Evolutionary conservation across 2,888 invertebrate species (phyloP).

Genomic region (Drosophila flavopinicola): DNA sequence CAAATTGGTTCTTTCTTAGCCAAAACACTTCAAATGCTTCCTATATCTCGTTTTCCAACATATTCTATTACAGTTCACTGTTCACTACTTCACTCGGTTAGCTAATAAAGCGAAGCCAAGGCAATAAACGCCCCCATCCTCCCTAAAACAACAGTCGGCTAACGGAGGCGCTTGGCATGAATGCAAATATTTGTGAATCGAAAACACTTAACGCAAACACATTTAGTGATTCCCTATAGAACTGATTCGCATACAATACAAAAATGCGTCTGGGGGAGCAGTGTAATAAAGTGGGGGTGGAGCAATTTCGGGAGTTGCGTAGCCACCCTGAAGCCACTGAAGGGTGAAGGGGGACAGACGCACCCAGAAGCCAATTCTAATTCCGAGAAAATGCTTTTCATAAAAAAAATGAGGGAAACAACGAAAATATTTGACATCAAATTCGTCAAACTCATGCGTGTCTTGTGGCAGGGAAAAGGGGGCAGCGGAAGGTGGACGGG

Average conservation of each 20-base stretch:
- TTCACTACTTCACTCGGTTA: conserved; percentile 9
- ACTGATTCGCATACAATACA: conserved; percentile 46
- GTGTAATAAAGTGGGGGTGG: background rate
- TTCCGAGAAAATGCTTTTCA: conserved; percentile 74
- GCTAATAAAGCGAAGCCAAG: conserved; percentile 46
- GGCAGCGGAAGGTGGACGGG: conserved; percentile 16
- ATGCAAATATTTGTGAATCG: conserved; percentile 82
- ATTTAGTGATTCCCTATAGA: conserved; percentile 64
- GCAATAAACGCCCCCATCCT: conserved; percentile 30
- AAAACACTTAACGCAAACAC: conserved; percentile 77
- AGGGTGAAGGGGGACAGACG: conserved; percentile 9
- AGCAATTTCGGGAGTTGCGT: conserved; percentile 6
- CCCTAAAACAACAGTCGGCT: conserved; percentile 2
- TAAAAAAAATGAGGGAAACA: conserved; percentile 66
- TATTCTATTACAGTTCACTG: background rate
- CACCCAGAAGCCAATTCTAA: conserved; percentile 70
- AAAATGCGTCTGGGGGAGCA: conserved; percentile 7
- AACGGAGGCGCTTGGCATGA: conserved; percentile 38
- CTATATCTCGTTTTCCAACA: background rate
- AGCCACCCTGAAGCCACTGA: conserved; percentile 12
- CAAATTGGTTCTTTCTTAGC: too few relatives aligned
- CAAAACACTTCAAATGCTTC: too few relatives aligned
- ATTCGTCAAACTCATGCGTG: conserved; percentile 79
- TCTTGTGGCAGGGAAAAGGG: conserved; percentile 28
- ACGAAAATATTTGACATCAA: conserved; percentile 80